Evolutionary conservation across 2,888 invertebrate genomes (phyloP), one percentile per base, ranked within the genome.

Genomic region (Dryocosmus kuriphilus): DNA sequence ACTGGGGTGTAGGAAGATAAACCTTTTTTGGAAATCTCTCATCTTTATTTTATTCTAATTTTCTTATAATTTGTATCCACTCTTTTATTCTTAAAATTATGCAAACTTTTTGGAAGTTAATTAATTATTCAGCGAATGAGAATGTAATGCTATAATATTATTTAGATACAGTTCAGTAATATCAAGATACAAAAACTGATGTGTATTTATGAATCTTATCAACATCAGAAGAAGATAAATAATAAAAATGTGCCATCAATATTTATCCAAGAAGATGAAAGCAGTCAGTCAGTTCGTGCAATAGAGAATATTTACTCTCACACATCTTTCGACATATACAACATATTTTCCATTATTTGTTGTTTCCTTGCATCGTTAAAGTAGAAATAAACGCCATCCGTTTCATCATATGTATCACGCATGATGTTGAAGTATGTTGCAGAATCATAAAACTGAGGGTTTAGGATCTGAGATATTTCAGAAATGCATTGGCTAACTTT

Each of bases 281-380:
- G n/a, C 35, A 63, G 62, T 63, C 22, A 63, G 35, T 35, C 35
- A 63, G 63, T 35, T 63, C 63, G 35, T n/a, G 51, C n/a, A 9
- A 9, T n/a, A 9, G n/a, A 51, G 8, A 22, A 51, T 51, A 51
- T 51, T 51, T 51, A 51, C n/a, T 51, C n/a, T 51, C 51, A 9
- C 51, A 51, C 51, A n/a, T 51, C 51, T n/a, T 51, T 22, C n/a
- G 51, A 22, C 51, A 51, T n/a, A n/a, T 8, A n/a, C 46, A 46
- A 46, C 9, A n/a, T 51, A 51, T 51, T 51, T 51, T 51, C 19
- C 9, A 19, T n/a, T 22, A 22, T 51, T 19, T 51, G 51, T n/a
- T 51, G 51, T 22, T 51, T 51, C 51, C n/a, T 51, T n/a, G n/a
- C n/a, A 0, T n/a, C 19, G n/a, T n/a, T 19, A 51, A n/a, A 51